Evolutionary conservation across 1,140 invertebrate species (phyloP), one percentile per base, ranked within the genome.

Genomic region (Drosophila sp.): DNA sequence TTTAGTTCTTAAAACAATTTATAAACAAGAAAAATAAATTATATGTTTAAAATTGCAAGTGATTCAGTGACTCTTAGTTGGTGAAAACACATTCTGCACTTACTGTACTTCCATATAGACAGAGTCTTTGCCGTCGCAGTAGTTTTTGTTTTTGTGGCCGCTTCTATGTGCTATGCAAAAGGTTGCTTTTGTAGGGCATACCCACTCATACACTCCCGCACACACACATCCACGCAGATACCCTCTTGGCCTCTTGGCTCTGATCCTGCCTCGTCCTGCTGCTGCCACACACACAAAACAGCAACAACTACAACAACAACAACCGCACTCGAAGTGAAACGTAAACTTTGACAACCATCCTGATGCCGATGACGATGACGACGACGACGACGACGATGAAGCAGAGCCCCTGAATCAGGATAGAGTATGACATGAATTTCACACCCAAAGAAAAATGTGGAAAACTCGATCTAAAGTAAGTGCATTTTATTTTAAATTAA

Each of bases 301-400:
- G 36, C 51, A 80, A 45, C 73, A 64, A 62, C 64, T 56, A 66
- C 70, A 80, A 79, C 62, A 71, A 32, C 34, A 77, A 62, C 66
- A 72, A 72, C 71, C 78, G 76, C 69, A 80, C 79, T 89, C 74
- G 69, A 89, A 83, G 79, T 80, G 80, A 89, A 89, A 89, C 80
- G 83, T 89, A 83, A 89, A 83, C 84, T 89, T 89, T 89, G 84
- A 89, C 84, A 89, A 83, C 66, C 80, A 69, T 66, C 53, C 65
- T 29, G 48, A 43, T 16, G 58, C 53, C 43, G 46, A 46, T 29
- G 62, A n/a, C 34, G 18, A 48, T 21, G 38, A 18, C 50, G 48
- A 21, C 21, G 58, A 29, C 46, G 27, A 41, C 21, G 45, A 11
- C 27, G 50, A 36, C 14, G 50, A 16, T 29, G 29, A 36, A 18